Evolutionary conservation across 2,888 invertebrate genomes (phyloP).

Genomic region (Eilema caniola): DNA sequence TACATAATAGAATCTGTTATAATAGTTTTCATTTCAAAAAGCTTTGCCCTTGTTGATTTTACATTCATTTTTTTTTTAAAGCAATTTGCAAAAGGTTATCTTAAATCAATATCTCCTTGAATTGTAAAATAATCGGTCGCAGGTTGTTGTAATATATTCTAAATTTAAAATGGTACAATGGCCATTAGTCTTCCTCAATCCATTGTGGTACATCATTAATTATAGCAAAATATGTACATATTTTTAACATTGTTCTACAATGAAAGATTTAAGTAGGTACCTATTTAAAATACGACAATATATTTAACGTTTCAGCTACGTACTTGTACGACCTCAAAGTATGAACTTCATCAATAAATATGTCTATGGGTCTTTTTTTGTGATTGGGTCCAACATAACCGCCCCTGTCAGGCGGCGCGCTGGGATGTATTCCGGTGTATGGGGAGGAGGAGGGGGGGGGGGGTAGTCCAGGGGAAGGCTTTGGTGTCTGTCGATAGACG

Average conservation of each 20-base stretch:
- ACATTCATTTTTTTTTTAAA: too few relatives aligned
- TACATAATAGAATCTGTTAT: too few relatives aligned
- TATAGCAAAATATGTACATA: constrained; percentile 47
- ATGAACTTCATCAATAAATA: too few relatives aligned
- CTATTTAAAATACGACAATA: constrained; percentile 14
- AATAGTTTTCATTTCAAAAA: neutral
- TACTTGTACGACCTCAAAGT: too few relatives aligned
- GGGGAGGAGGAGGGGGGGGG: too few relatives aligned
- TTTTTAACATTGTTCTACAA: constrained; percentile 50
- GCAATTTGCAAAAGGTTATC: neutral
- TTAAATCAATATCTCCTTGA: neutral
- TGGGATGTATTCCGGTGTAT: too few relatives aligned
- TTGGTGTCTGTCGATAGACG: too few relatives aligned
- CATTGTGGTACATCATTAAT: constrained; percentile 46
- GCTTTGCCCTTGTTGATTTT: neutral
- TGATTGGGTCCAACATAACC: too few relatives aligned
- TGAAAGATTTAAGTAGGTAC: constrained; percentile 31
- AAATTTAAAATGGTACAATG: neutral
- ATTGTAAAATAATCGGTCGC: neutral
- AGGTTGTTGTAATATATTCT: neutral
- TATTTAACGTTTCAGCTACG: neutral
- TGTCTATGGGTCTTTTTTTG: too few relatives aligned
- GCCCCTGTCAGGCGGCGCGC: too few relatives aligned
- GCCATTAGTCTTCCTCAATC: constrained; percentile 47
- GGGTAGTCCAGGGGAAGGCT: too few relatives aligned